Evolutionary conservation across 2,888 invertebrate genomes (phyloP), one percentile per base, ranked within the genome.

Genomic region (Toxonevra muliebris): DNA sequence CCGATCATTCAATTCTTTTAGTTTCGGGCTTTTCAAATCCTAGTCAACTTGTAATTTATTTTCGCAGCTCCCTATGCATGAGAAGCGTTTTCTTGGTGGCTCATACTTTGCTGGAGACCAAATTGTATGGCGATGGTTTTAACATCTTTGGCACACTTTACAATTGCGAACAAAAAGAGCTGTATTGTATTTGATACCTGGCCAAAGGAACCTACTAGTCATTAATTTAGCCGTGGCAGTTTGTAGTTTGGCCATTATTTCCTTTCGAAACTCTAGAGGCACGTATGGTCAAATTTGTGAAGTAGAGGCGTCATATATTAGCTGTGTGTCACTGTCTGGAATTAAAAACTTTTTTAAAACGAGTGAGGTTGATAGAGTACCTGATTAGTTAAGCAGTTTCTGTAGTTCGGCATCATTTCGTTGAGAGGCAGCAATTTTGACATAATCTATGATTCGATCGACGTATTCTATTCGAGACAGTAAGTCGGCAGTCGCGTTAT

Each of bases 401-500:
- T 55, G 20, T 5, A 30, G 7, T 30, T 55, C 55, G 30, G 3
- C 20, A 12, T 55, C 55, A n/a, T 2, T 4, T n/a, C n/a, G 58
- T 15, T 59, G 58, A 1, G 58, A 30, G 2, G 5, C 9, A 11
- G 58, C 58, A 42, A 59, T 59, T 59, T 42, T 41, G 11, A 41
- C 58, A 15, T 59, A 59, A 12, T 59, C 43, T 2, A 59, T 42
- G 15, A 15, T 11, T 8, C 17, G 2, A n/a, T 59, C 17, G 2
- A 59, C 42, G 8, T 41, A n/a, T 15, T 59, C 42, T 12, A 59
- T 59, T 5, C 58, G 58, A 3, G 58, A 59, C 42, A 59, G 17
- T 12, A 59, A 42, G 43, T 59, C 58, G 8, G 58, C 43, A 5
- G 43, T n/a, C 2, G 41, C 42, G 43, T 59, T 59, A 3, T 59